Evolutionary conservation across 2,888 invertebrate genomes (phyloP), one percentile per base, ranked within the genome.

Genomic region (Cheilosia impressa): DNA sequence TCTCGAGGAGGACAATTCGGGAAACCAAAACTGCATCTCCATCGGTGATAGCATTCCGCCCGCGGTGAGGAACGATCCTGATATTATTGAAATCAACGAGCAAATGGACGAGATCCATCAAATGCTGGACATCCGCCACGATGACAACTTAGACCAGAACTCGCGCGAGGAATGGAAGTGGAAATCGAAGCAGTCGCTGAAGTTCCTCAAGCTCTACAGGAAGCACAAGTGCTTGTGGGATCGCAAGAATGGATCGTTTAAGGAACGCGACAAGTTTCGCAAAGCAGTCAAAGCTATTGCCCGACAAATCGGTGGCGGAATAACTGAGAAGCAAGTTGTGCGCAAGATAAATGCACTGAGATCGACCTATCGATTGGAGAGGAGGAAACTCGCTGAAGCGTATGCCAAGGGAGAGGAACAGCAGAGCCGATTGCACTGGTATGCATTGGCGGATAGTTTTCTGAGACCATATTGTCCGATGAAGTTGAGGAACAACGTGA

Each of bases 1-100:
- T 3, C 65, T 88, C 17, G 87, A 88, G n/a, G 88, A 87, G 19
- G 81, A 79, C 41, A 78, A 78, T 17, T 87, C 87, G 4, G 87
- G 87, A 0, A 82, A 69, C 58, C 87, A 87, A 50, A 87, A 87
- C 41, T 82, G 78, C 50, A 87, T 87, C 10, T 73, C 82, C 6
- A 87, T 87, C 0, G 87, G 81, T 0, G 82, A 80, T 47, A 24
- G n/a, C 0, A n/a, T 53, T 9, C 19, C 5, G 0, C 22, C 53
- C 0, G 41, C 34, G 9, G 15, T 19, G 5, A 6, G 7, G 2
- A 60, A 50, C 10, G 77, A 73, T 19, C 73, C 43, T 1, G 60
- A 58, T 24, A 65, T 55, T 15, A 47, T 31, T 4, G 73, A 87
- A n/a, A 82, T 87, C 19, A 82, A 72, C 53, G 82, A 82, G 38